A percentile compares a stretch with the other conserved stretches of the same genome.
Evolutionary conservation across 1,140 invertebrate genomes (phyloP).

Genomic region (Panagrolaimus sp.): DNA sequence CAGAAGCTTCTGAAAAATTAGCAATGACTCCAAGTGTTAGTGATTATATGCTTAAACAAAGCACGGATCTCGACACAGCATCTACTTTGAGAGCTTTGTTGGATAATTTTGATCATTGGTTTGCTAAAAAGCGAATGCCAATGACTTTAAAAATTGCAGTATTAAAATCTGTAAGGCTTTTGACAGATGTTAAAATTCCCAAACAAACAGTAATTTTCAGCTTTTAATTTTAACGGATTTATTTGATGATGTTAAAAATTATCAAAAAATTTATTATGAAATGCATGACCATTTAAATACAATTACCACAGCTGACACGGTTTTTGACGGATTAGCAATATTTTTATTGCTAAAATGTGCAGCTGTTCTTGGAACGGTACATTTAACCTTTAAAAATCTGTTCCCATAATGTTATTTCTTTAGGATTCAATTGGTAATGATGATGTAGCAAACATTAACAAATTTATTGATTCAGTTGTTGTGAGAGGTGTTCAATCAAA

Average conservation of each 20-base stretch:
- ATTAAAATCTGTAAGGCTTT: constrained; percentile 2
- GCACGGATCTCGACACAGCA: constrained; percentile 2
- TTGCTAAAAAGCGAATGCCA: constrained; percentile 3
- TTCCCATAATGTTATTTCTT: no score
- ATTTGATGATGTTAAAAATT: not conserved
- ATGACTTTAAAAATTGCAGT: constrained; percentile 5
- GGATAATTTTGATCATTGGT: constrained; percentile 12
- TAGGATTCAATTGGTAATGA: not conserved
- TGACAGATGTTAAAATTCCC: not conserved
- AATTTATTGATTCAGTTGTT: constrained; percentile 12
- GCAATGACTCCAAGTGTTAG: not conserved
- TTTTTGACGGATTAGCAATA: not conserved
- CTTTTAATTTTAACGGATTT: not conserved
- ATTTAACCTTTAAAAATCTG: no score
- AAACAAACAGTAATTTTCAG: not conserved
- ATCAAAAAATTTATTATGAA: not conserved
- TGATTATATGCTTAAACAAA: constrained; percentile 9
- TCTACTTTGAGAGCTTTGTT: not conserved
- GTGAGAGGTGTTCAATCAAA: not conserved
- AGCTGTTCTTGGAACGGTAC: not conserved
- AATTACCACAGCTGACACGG: not conserved
- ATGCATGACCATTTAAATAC: not conserved
- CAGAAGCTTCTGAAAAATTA: not conserved
- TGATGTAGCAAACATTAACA: not conserved
- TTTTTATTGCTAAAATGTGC: constrained; percentile 4